Percentiles rank a stretch among this genome's conserved stretches.
Conservation (phyloP, 2,888 invertebrate genomes). For the Hirtodrosophila cameraria region DNA sequence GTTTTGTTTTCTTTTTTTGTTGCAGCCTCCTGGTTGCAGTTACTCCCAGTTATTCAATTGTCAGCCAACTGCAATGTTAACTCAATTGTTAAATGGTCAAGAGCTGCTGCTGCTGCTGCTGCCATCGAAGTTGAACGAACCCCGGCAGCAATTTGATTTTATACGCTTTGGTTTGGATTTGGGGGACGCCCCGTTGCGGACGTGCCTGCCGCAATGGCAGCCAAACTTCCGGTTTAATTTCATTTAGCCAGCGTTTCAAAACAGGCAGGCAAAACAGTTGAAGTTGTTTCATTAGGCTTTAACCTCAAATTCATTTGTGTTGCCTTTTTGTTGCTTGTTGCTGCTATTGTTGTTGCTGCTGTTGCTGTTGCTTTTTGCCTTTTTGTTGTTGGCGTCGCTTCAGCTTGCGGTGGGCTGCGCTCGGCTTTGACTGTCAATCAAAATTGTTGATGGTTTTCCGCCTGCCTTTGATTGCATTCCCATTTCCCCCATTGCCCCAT, state of each 20-base stretch:
- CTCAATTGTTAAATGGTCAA: slow-evolving; percentile 58
- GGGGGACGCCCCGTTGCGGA: slow-evolving; percentile 31
- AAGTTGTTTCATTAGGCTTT: slow-evolving; percentile 40
- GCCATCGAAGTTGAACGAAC: slow-evolving; percentile 47
- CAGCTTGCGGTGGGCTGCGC: slow-evolving; percentile 46
- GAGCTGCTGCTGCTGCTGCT: too few relatives aligned
- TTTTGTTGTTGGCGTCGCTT: slow-evolving; percentile 5
- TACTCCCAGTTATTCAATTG: slow-evolving; percentile 36
- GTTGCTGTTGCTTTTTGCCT: neutral
- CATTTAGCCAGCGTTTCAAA: slow-evolving; percentile 42
- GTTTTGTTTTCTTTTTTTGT: neutral
- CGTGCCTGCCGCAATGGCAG: slow-evolving; percentile 48
- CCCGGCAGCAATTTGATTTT: slow-evolving; percentile 4
- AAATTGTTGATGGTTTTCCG: slow-evolving; percentile 60
- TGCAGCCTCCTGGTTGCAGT: too few relatives aligned
- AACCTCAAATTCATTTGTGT: slow-evolving; percentile 37
- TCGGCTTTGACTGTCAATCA: slow-evolving; percentile 58
- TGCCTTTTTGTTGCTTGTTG: slow-evolving; percentile 6
- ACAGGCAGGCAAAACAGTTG: slow-evolving; percentile 41
- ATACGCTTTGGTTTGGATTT: slow-evolving; percentile 10
- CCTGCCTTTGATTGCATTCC: slow-evolving; percentile 55
- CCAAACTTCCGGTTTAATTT: slow-evolving; percentile 60
- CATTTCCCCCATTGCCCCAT: slow-evolving; percentile 33
- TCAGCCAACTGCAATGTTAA: slow-evolving; percentile 28
- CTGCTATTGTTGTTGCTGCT: slow-evolving; percentile 4